Percentiles rank a stretch among this genome's conserved stretches.
Conservation (phyloP, 2,888 invertebrate species). For the Cactoblastis cactorum region DNA sequence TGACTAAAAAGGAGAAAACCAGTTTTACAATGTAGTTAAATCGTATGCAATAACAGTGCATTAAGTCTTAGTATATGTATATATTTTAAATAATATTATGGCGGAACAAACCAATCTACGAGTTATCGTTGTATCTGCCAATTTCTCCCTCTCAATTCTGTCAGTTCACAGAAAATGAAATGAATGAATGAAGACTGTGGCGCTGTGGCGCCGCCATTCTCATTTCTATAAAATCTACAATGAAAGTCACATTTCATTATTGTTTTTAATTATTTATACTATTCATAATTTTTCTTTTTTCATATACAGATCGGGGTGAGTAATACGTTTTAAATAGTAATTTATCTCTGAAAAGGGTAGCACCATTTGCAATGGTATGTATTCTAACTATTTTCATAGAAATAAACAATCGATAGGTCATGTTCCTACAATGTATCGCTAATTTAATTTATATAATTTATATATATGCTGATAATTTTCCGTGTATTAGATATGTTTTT, state of each 20-base stretch:
- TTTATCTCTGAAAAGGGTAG: background rate
- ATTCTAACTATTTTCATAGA: background rate
- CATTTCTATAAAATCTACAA: too few relatives aligned
- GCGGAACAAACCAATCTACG: too few relatives aligned
- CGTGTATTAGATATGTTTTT: background rate
- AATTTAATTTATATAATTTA: background rate
- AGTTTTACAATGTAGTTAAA: too few relatives aligned
- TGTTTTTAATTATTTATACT: background rate
- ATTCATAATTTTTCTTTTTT: background rate
- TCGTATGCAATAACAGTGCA: too few relatives aligned
- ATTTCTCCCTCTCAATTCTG: too few relatives aligned
- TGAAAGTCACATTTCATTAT: background rate
- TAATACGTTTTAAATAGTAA: background rate
- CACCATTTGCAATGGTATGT: background rate
- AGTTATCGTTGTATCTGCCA: too few relatives aligned
- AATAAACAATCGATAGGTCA: conserved; percentile 23
- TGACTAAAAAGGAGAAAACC: too few relatives aligned
- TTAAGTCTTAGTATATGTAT: too few relatives aligned
- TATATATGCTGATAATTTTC: background rate
- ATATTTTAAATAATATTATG: too few relatives aligned
- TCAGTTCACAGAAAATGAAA: too few relatives aligned
- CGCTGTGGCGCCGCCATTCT: background rate
- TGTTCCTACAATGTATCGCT: conserved; percentile 3
- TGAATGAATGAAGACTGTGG: too few relatives aligned
- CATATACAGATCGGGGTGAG: background rate